A percentile compares a stretch with the other conserved stretches of the same genome.
Evolutionary conservation across 2,113 vertebrate species (phyloP).

Genomic region (Dryoscopus gambensis): DNA sequence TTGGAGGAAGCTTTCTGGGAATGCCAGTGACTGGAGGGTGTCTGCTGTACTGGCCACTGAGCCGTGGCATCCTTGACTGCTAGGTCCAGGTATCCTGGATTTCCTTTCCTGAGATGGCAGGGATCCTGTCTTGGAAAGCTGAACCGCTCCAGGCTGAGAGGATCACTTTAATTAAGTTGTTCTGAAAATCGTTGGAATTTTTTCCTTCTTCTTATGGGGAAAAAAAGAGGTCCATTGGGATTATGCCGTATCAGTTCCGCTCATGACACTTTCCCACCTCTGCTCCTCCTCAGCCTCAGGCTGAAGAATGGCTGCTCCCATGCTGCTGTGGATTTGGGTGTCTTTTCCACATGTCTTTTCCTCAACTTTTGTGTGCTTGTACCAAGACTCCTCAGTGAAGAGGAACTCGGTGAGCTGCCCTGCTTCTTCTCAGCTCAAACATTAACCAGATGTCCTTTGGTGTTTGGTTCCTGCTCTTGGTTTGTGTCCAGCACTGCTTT

Average conservation of each 20-base stretch:
- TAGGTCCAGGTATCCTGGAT: neutral
- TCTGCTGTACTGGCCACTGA: neutral
- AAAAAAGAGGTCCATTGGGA: neutral
- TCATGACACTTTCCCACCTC: fast-evolving
- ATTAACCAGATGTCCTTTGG: neutral
- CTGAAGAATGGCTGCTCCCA: neutral
- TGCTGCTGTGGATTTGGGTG: too few relatives aligned
- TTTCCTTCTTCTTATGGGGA: neutral
- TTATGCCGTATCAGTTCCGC: fast-evolving
- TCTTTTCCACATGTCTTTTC: neutral
- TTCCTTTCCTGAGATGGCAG: neutral
- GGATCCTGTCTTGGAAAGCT: neutral
- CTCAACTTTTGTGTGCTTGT: neutral
- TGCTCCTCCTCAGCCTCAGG: neutral
- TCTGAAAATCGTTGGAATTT: neutral
- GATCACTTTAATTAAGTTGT: neutral
- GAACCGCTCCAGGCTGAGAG: neutral
- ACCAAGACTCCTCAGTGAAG: neutral
- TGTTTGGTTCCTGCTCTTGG: neutral
- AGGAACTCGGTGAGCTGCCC: neutral
- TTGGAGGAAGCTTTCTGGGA: neutral
- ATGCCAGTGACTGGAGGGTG: neutral
- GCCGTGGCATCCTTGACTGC: fast-evolving
- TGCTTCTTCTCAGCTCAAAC: neutral
- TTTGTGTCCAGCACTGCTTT: neutral